These are phyloP conservation scores for Villa cingulata DNA, from an alignment of 2,888 invertebrate genomes.

Conservation along the genomic window DNA sequence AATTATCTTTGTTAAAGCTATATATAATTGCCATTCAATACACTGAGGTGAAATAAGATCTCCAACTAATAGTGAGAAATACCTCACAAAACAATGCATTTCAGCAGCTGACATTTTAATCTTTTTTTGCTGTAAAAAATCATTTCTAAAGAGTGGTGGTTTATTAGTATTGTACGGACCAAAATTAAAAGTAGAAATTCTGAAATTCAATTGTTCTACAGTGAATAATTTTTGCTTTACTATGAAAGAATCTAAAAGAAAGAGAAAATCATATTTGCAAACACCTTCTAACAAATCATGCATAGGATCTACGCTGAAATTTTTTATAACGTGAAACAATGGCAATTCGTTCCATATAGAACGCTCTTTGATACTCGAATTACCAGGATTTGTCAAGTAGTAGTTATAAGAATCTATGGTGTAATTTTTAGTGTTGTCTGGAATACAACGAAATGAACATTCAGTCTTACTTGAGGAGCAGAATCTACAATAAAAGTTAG, in stretches of 20 bases:
- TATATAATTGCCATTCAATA: neutral
- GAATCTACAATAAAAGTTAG: neutral
- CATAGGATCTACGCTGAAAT: constrained; percentile 2
- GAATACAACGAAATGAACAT: too few relatives aligned
- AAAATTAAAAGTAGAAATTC: neutral
- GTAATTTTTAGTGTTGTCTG: too few relatives aligned
- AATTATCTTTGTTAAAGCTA: neutral
- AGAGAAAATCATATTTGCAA: constrained; percentile 1
- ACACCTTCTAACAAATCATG: constrained; percentile 2
- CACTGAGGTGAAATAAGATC: neutral
- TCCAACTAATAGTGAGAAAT: neutral
- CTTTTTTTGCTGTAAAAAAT: neutral
- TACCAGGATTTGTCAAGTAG: neutral
- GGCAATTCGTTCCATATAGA: constrained; percentile 1
- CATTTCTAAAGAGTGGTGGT: neutral
- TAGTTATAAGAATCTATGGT: too few relatives aligned
- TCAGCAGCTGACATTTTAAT: neutral
- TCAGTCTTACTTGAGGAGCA: neutral
- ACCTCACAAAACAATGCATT: neutral
- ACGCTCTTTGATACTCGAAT: constrained; percentile 1
- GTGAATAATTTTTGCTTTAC: neutral
- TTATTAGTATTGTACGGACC: neutral
- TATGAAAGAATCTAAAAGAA: neutral
- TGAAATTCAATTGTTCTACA: neutral
- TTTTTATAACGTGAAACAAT: neutral